Conservation (phyloP, 2,113 vertebrate genomes). For the Anthoscopus minutus region DNA sequence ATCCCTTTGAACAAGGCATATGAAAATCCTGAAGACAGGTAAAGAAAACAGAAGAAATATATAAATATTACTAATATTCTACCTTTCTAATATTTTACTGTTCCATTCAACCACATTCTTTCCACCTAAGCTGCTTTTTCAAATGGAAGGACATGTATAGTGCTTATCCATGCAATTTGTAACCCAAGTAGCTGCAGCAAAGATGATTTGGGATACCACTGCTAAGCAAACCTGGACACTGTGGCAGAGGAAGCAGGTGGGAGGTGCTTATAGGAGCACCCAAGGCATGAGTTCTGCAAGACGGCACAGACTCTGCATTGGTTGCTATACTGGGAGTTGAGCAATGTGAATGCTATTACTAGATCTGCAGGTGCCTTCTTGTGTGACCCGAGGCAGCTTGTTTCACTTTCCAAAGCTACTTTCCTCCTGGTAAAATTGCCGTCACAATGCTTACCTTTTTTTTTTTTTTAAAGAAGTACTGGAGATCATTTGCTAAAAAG, state of each 20-base stretch:
- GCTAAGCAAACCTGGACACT: background rate
- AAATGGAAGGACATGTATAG: background rate
- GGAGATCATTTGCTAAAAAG: background rate
- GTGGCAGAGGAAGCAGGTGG: background rate
- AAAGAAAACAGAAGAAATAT: background rate
- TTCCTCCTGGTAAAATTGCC: background rate
- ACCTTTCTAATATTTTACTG: background rate
- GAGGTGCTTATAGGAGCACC: background rate
- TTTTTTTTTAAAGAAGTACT: background rate
- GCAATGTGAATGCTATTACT: background rate
- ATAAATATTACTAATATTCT: background rate
- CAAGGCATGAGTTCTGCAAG: background rate
- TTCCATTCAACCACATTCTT: background rate
- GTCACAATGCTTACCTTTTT: background rate
- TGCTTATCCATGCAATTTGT: background rate
- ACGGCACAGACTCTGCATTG: rapidly evolving
- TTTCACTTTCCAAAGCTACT: background rate
- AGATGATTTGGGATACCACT: background rate
- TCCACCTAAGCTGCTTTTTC: background rate
- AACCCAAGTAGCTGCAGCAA: background rate
- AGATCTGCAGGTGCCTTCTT: background rate
- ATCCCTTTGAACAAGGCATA: background rate
- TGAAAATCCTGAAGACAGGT: background rate
- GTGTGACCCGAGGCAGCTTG: background rate
- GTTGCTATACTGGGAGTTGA: background rate